A percentile compares a stretch with the other conserved stretches of the same genome.
Conservation (phyloP, 2,113 vertebrate species). For the Piliocolobus tephrosceles region DNA sequence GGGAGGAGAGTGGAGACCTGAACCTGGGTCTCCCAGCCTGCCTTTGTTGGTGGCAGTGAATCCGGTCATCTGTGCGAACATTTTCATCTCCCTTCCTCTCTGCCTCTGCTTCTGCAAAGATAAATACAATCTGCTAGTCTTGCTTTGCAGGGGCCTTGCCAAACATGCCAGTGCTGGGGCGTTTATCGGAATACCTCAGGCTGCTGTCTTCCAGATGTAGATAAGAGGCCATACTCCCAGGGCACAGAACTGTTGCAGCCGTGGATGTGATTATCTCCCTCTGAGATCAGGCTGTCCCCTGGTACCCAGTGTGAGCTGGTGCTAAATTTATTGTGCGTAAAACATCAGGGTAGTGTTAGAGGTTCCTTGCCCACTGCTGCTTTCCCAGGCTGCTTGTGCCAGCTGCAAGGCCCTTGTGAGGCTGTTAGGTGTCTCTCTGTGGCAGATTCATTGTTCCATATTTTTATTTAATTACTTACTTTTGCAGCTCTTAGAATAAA, state of each 20-base stretch:
- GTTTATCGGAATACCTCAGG: conserved; percentile 4
- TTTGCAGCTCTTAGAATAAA: conserved; percentile 82
- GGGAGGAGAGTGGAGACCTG: not conserved
- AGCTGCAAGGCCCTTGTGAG: conserved; percentile 32
- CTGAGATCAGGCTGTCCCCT: not conserved
- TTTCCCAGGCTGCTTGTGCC: not conserved
- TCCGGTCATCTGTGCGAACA: not conserved
- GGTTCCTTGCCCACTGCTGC: not conserved
- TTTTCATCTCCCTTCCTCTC: not conserved
- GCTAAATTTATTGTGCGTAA: not conserved
- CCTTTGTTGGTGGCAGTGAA: not conserved
- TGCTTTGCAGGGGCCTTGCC: conserved; percentile 43
- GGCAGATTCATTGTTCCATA: conserved; percentile 75
- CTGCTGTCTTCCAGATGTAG: conserved; percentile 15
- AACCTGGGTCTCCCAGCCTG: not conserved
- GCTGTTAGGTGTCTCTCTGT: conserved; percentile 59
- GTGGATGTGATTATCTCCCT: fast-evolving
- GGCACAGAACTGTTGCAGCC: not conserved
- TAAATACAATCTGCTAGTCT: conserved; percentile 51
- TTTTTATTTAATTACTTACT: conserved; percentile 83
- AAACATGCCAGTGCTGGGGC: not conserved
- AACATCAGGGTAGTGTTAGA: not conserved
- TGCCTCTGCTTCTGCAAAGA: conserved; percentile 44
- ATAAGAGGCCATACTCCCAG: not conserved
- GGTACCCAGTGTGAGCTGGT: not conserved